A percentile compares a stretch with the other conserved stretches of the same genome.
phyloP scores from a whole-genome alignment of 2,888 invertebrate species.

The Rambutsinella grinnellia region DNA sequence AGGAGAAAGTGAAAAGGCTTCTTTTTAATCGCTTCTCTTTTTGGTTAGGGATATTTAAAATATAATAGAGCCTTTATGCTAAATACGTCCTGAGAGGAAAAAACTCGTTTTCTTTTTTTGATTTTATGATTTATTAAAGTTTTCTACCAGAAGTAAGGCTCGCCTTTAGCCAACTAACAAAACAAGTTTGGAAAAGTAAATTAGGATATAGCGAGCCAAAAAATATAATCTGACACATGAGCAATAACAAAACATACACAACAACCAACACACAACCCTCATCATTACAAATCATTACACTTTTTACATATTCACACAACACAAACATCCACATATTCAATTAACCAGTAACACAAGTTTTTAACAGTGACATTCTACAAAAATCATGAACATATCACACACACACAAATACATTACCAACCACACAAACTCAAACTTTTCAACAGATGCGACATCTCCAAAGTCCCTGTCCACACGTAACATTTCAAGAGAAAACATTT shows the following conservation, averaged over 20 bases:
- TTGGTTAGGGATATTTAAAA: not conserved
- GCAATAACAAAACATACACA: not conserved
- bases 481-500: no score
- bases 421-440: no score
- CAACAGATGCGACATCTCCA: no score
- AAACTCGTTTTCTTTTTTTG: not conserved
- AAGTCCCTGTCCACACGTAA: no score
- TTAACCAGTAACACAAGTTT: no score
- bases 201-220: not conserved
- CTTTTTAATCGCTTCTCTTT: slow-evolving; percentile 7
- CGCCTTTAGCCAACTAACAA: not conserved
- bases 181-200: not conserved
- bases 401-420: no score
- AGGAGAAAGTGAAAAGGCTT: slow-evolving; percentile 1
- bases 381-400: no score
- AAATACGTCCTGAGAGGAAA: no score
- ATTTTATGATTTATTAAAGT: not conserved
- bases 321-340: not conserved
- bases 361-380: no score
- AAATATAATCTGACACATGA: not conserved
- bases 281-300: no score
- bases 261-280: not conserved
- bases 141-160: not conserved
- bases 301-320: not conserved
- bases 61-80: no score